Conservation (phyloP, 2,113 vertebrate genomes). For the Cephalopholis sonnerati region DNA sequence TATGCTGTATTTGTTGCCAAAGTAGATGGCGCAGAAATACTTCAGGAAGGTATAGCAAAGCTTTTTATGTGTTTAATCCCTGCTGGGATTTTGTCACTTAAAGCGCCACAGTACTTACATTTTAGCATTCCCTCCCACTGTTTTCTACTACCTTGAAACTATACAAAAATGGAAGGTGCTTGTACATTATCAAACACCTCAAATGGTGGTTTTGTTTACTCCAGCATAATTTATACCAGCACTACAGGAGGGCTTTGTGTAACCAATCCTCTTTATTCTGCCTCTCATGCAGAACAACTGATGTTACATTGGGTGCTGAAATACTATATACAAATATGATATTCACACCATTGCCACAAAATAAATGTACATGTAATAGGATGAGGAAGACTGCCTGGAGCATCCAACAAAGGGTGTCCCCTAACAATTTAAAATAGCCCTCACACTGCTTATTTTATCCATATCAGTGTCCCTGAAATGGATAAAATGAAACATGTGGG, state of each 20-base stretch:
- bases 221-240: not conserved
- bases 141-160: conserved; percentile 12
- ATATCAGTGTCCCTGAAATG: no score
- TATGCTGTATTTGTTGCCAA: not conserved
- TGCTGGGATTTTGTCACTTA: not conserved
- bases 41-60: not conserved
- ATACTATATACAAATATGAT: not conserved
- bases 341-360: not conserved
- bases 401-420: not conserved
- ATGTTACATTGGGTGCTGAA: not conserved
- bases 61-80: conserved; percentile 1
- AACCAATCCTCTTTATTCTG: not conserved
- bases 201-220: conserved; percentile 6
- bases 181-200: not conserved
- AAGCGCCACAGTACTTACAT: not conserved
- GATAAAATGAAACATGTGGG: not conserved
- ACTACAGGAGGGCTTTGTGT: not conserved
- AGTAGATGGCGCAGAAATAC: not conserved
- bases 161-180: not conserved
- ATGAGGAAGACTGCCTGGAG: not conserved
- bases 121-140: not conserved
- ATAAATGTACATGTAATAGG: not conserved
- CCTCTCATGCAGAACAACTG: not conserved
- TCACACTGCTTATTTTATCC: not conserved
- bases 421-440: not conserved